Percentiles rank a stretch among this genome's conserved stretches.
These are phyloP conservation scores for Tetragonisca angustula DNA, from an alignment of 2,888 invertebrate genomes.

Conservation along the genomic window DNA sequence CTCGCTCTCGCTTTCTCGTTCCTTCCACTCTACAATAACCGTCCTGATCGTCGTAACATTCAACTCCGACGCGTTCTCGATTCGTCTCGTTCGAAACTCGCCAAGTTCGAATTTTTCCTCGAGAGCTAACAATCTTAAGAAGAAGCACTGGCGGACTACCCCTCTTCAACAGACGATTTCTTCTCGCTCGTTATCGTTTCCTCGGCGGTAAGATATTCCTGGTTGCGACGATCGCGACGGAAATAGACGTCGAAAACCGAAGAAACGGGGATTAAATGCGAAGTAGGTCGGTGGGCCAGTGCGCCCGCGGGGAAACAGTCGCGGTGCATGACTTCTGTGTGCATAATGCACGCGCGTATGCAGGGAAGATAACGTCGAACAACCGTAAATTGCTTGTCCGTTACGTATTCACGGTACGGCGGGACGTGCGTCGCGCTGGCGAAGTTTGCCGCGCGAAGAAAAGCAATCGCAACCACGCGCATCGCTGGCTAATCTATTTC, in stretches of 20 bases:
- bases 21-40: background rate
- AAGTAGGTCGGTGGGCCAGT: constrained; percentile 34
- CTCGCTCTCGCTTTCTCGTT: background rate
- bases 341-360: constrained; percentile 40
- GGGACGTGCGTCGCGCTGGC: constrained; percentile 17
- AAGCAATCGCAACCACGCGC: constrained; percentile 51
- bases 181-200: constrained; percentile 32
- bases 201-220: constrained; percentile 1
- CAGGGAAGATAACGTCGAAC: constrained; percentile 47
- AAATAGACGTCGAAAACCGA: constrained; percentile 32
- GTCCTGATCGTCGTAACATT: background rate
- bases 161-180: background rate
- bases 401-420: constrained; percentile 48
- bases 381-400: constrained; percentile 40
- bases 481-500: constrained; percentile 50
- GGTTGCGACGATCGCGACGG: constrained; percentile 11
- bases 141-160: background rate
- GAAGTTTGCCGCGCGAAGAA: constrained; percentile 51
- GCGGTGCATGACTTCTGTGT: constrained; percentile 17
- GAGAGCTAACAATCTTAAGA: background rate
- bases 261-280: constrained; percentile 39
- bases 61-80: background rate
- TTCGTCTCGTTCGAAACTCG: background rate
- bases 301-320: constrained; percentile 28
- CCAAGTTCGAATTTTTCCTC: background rate